These are phyloP conservation scores for Branchipolynoe longqiensis DNA, from an alignment of 2,888 invertebrate genomes.

Conservation along the genomic window DNA sequence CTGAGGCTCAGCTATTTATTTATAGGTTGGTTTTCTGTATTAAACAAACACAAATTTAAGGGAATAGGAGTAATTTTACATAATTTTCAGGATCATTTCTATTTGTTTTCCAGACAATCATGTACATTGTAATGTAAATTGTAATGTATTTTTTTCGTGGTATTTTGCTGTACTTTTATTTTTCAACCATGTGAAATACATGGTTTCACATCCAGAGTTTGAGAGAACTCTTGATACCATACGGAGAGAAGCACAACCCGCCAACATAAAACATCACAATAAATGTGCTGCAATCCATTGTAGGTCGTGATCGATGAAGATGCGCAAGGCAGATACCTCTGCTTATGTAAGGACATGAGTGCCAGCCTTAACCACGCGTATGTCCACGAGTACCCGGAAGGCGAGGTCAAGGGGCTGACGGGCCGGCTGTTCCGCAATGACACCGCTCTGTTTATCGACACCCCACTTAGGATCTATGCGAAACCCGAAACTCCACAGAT, in stretches of 20 bases:
- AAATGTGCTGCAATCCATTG: not conserved
- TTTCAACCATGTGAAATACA: not conserved
- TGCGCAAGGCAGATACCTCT: constrained; percentile 1
- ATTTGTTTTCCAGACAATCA: too few relatives aligned
- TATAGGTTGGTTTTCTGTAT: too few relatives aligned
- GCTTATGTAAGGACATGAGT: constrained; percentile 3
- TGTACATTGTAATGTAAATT: too few relatives aligned
- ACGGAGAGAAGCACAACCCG: too few relatives aligned
- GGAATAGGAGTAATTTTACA: too few relatives aligned
- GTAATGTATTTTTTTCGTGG: too few relatives aligned
- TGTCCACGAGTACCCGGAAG: not conserved
- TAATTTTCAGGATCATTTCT: too few relatives aligned
- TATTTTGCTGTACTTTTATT: too few relatives aligned
- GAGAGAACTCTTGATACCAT: too few relatives aligned
- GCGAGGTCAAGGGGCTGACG: not conserved
- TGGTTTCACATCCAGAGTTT: not conserved
- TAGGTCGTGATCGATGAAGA: constrained; percentile 3
- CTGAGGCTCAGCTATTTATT: too few relatives aligned
- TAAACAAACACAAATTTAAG: too few relatives aligned
- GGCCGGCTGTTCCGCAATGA: not conserved
- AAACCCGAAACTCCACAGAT: not conserved
- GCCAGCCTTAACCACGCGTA: not conserved
- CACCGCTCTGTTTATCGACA: not conserved
- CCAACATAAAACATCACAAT: too few relatives aligned
- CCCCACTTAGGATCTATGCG: constrained; percentile 14